These are phyloP conservation scores for Tupaia tana DNA, from an alignment of 2,113 vertebrate genomes.

Conservation along the genomic window DNA sequence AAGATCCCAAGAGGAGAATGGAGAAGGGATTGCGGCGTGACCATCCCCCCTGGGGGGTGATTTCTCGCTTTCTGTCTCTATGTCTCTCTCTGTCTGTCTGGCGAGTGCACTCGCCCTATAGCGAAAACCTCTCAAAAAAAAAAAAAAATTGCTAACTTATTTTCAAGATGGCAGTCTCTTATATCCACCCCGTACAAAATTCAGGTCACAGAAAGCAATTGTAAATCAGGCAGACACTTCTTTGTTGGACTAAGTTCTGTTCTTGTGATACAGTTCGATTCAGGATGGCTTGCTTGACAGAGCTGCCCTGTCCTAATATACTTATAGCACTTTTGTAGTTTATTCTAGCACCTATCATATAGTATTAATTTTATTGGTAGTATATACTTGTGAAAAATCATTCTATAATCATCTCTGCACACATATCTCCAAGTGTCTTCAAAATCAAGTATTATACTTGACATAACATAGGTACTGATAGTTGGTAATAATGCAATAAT, in stretches of 20 bases:
- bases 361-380: background rate
- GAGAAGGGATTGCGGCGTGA: no score
- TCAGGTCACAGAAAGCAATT: constrained; percentile 25
- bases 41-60: no score
- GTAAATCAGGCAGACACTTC: background rate
- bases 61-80: no score
- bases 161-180: constrained; percentile 7
- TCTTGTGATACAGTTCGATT: background rate
- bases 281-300: background rate
- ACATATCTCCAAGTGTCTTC: background rate
- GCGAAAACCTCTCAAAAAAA: no score
- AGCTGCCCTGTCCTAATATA: background rate
- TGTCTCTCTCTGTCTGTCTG: no score
- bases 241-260: background rate
- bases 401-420: background rate
- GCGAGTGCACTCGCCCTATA: no score
- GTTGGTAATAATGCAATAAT: background rate
- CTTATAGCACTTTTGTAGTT: background rate
- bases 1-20: no score
- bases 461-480: background rate
- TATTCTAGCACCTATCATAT: background rate
- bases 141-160: background rate
- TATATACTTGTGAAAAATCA: background rate
- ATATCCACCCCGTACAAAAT: background rate
- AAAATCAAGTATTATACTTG: background rate